Conservation (phyloP, 2,888 invertebrate species). For the Abscondita cerata region DNA sequence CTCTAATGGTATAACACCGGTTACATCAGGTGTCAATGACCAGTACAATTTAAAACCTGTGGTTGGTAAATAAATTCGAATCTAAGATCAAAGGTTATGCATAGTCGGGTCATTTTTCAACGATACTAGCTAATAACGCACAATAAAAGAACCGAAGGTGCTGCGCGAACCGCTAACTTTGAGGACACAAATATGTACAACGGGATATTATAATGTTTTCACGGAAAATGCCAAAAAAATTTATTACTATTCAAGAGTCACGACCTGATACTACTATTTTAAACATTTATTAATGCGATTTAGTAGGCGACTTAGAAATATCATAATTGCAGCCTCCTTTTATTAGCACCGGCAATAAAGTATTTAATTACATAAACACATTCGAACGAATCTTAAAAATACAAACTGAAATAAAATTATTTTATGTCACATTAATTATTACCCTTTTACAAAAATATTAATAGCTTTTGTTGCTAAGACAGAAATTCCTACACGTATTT, state of each 20-base stretch:
- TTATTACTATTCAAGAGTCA: constrained; percentile 14
- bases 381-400: too few species aligned
- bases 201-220: constrained; percentile 17
- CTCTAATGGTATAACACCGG: constrained; percentile 15
- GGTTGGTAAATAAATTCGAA: constrained; percentile 23
- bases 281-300: neutral
- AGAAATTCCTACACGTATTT: too few species aligned
- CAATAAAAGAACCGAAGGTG: constrained; percentile 16
- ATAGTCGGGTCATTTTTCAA: constrained; percentile 26
- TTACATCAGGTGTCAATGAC: constrained; percentile 26
- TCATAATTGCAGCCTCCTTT: neutral
- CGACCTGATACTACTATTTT: constrained; percentile 18
- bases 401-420: too few species aligned
- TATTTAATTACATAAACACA: too few species aligned
- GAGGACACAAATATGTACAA: constrained; percentile 24
- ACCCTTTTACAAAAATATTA: too few species aligned
- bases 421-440: too few species aligned
- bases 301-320: neutral
- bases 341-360: too few species aligned
- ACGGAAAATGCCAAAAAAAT: constrained; percentile 17
- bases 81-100: constrained; percentile 21
- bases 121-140: constrained; percentile 26
- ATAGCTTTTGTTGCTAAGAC: too few species aligned
- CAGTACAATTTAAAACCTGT: constrained; percentile 25
- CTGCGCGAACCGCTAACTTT: constrained; percentile 27